Percentiles rank a stretch among this genome's conserved stretches.
Conservation (phyloP, 2,888 invertebrate genomes). For the Ornithoptera priamus region DNA sequence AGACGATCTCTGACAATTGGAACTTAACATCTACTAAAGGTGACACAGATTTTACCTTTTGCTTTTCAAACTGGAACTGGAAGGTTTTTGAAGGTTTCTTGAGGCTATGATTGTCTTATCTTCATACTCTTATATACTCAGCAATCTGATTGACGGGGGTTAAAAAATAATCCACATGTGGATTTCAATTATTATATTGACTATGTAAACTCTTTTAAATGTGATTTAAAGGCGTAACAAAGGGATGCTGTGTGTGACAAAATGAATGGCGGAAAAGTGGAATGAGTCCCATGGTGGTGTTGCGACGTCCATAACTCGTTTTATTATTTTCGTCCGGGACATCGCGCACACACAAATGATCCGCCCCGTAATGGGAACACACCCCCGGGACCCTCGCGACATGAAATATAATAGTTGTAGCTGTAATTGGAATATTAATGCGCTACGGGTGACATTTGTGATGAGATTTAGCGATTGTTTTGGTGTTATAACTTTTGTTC, state of each 20-base stretch:
- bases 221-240: neutral
- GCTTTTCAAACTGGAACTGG: too few species aligned
- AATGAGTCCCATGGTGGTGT: conserved; percentile 53
- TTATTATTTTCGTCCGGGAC: conserved; percentile 57
- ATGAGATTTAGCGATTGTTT: conserved; percentile 17
- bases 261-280: conserved; percentile 33
- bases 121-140: too few species aligned
- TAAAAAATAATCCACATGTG: too few species aligned
- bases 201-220: too few species aligned
- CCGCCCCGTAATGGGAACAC: conserved; percentile 48
- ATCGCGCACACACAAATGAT: conserved; percentile 52
- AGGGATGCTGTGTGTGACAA: neutral
- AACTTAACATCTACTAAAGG: too few species aligned
- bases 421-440: conserved; percentile 49
- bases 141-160: too few species aligned
- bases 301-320: conserved; percentile 50
- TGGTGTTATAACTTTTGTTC: conserved; percentile 1
- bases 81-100: too few species aligned
- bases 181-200: too few species aligned
- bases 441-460: conserved; percentile 12
- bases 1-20: too few species aligned
- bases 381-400: conserved; percentile 43
- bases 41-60: too few species aligned
- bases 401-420: conserved; percentile 51
- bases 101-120: too few species aligned